These are phyloP conservation scores for Quadriops clusia DNA, from an alignment of 2,888 invertebrate species.

Conservation along the genomic window DNA sequence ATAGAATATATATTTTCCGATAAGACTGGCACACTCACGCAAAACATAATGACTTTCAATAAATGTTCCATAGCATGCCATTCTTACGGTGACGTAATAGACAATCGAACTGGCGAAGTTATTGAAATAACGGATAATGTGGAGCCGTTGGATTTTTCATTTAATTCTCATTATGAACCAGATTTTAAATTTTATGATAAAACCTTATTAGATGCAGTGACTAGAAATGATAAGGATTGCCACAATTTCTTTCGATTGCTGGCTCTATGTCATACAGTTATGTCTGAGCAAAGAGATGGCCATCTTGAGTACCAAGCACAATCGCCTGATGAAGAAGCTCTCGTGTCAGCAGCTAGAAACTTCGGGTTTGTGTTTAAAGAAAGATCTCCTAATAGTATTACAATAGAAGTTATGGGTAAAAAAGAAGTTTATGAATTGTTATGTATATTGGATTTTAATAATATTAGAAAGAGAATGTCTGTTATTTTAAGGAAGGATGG, in stretches of 20 bases:
- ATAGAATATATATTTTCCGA: conserved; percentile 99
- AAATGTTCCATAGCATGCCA: conserved; percentile 92
- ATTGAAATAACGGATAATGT: conserved; percentile 73
- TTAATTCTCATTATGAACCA: conserved; percentile 82
- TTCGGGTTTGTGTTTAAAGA: conserved; percentile 98
- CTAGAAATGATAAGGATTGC: conserved; percentile 58
- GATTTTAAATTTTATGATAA: conserved; percentile 92
- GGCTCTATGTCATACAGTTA: conserved; percentile 96
- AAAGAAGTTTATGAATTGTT: conserved; percentile 87
- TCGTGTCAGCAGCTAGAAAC: conserved; percentile 95
- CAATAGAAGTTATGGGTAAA: conserved; percentile 76
- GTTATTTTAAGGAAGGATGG: conserved; percentile 80
- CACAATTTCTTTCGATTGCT: conserved; percentile 85
- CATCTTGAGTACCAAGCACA: conserved; percentile 85
- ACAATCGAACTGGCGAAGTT: conserved; percentile 76
- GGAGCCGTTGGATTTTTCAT: conserved; percentile 84
- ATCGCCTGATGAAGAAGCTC: conserved; percentile 94
- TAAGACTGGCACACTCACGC: conserved; percentile 97
- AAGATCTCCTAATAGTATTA: conserved; percentile 83
- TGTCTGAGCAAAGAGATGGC: conserved; percentile 86
- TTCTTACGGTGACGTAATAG: conserved; percentile 84
- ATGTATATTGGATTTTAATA: conserved; percentile 98
- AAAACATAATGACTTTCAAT: conserved; percentile 99
- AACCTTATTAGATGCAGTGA: conserved; percentile 71
- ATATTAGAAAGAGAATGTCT: conserved; percentile 97